phyloP scores from a whole-genome alignment of 2,797 vertebrate species.

The Fringilla coelebs region DNA sequence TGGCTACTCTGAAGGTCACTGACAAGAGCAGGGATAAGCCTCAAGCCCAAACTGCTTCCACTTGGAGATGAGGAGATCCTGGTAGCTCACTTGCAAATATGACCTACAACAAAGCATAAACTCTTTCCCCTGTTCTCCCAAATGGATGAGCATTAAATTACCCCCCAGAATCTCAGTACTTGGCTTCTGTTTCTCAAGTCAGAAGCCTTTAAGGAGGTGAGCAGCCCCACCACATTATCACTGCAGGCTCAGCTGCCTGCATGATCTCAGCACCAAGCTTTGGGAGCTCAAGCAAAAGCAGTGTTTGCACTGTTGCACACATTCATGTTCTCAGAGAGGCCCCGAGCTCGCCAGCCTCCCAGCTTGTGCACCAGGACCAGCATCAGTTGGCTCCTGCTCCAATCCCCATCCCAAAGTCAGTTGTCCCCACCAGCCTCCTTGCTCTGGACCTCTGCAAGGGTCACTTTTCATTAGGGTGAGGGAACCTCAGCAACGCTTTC shows the following conservation, averaged over 20 bases:
- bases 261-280: not conserved
- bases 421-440: not conserved
- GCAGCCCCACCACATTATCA: not conserved
- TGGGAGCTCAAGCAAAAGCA: not conserved
- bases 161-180: not conserved
- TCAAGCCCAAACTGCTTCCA: not conserved
- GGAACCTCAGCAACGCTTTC: not conserved
- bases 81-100: not conserved
- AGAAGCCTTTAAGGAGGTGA: not conserved
- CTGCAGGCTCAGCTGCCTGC: not conserved
- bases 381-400: not conserved
- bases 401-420: not conserved
- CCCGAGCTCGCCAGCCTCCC: rapidly evolving
- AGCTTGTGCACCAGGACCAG: rapidly evolving
- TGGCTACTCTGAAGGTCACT: not conserved
- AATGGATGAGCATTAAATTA: not conserved
- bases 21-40: not conserved
- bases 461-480: not conserved
- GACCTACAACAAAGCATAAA: not conserved
- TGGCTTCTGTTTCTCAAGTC: not conserved
- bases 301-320: rapidly evolving
- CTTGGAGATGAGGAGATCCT: not conserved
- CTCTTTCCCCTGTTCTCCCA: not conserved
- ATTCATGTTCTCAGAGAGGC: not conserved
- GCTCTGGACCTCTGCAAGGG: not conserved